Evolutionary conservation across 2,888 invertebrate genomes (phyloP), one percentile per base, ranked within the genome.

Genomic region (Stegana nigrithorax): DNA sequence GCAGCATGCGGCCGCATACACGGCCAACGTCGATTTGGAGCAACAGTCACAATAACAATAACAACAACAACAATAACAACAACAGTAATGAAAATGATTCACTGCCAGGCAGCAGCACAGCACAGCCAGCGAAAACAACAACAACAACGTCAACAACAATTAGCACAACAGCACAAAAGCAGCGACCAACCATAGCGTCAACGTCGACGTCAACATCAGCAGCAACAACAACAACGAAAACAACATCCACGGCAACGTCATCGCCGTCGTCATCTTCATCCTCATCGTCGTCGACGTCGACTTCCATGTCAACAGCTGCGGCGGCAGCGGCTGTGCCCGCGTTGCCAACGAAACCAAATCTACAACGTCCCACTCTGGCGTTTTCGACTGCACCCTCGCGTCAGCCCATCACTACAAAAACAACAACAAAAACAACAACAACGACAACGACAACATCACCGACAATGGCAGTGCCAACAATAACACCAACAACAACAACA

Each of bases 401-500:
- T 21, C 53, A 32, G 36, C 53, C 32, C 32, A 17, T n/a, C 26
- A 6, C 32, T 19, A 17, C 21, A 21, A 55, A 17, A 36, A 55
- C 53, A n/a, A 36, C 29, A 36, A n/a, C 39, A 39, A 39, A n/a
- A n/a, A n/a, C 10, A n/a, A 10, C 36, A 36, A 36, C 36, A 36
- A 36, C 36, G 36, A n/a, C n/a, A n/a, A 36, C 10, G 23, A n/a
- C 7, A 21, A 47, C 25, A 47, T 2, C 21, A 66, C 63, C 60
- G 25, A 44, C 51, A 44, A 64, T 57, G n/a, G 8, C 39, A 21
- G 64, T 67, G 67, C 4, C 67, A 70, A 45, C 80, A 67, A 59
- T 70, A 74, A n/a, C 74, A 73, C 23, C 76, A 79, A 80, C 76
- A 26, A 75, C 56, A 69, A 73, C 63, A 78, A 70, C n/a, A n/a